Conservation (phyloP, 2,888 invertebrate genomes). For the Trilocha varians region DNA sequence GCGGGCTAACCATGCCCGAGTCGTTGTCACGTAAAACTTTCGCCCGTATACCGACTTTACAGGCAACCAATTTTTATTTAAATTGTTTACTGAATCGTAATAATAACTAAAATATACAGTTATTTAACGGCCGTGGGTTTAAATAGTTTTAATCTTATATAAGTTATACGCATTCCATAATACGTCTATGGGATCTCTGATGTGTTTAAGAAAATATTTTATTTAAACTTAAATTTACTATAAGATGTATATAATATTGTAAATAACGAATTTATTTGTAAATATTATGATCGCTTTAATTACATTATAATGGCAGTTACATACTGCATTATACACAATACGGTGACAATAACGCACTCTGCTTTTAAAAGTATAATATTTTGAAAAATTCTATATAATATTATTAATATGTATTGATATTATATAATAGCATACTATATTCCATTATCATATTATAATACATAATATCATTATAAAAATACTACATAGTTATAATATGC, state of each 20-base stretch:
- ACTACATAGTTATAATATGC: too few species aligned
- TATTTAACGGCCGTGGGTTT: too few species aligned
- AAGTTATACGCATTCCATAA: conserved; percentile 68
- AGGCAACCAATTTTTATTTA: too few species aligned
- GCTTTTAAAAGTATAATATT: conserved; percentile 39
- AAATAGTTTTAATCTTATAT: conserved; percentile 65
- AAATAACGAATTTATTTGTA: conserved; percentile 41
- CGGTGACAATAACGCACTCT: conserved; percentile 62
- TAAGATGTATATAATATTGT: conserved; percentile 45
- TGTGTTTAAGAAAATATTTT: conserved; percentile 64
- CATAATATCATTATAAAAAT: too few species aligned
- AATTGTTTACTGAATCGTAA: conserved; percentile 19
- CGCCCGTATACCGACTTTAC: too few species aligned
- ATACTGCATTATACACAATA: conserved; percentile 15
- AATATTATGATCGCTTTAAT: conserved; percentile 48
- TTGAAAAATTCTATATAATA: conserved; percentile 15
- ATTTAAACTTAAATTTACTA: conserved; percentile 53
- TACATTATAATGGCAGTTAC: conserved; percentile 6
- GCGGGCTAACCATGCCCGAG: too few species aligned
- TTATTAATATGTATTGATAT: conserved; percentile 10
- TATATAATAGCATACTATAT: too few species aligned
- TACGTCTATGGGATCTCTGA: conserved; percentile 69
- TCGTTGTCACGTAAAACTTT: too few species aligned
- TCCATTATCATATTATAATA: not conserved
- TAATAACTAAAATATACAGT: too few species aligned